Percentiles rank a stretch among this genome's conserved stretches.
Conservation (phyloP, 2,113 vertebrate genomes). For the Mionectes macconnelli region DNA sequence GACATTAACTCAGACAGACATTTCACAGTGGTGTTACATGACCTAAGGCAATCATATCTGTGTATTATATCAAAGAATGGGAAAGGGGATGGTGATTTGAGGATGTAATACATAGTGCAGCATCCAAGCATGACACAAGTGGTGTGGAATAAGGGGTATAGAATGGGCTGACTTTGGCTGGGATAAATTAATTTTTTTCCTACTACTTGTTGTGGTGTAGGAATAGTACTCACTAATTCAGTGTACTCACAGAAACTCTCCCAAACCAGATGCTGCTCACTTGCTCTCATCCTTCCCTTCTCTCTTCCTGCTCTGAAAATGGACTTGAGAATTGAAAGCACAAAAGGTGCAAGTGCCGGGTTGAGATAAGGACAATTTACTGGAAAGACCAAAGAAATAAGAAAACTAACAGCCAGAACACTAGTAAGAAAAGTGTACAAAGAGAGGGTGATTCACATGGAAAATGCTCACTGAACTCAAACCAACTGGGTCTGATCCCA, state of each 20-base stretch:
- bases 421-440: neutral
- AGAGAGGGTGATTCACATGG: neutral
- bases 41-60: neutral
- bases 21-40: neutral
- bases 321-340: neutral
- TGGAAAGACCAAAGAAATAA: neutral
- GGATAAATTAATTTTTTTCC: neutral
- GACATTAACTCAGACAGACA: neutral
- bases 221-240: neutral
- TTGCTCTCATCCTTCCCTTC: neutral
- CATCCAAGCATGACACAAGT: neutral
- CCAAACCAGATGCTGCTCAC: neutral
- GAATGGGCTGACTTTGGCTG: neutral
- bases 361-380: neutral
- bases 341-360: neutral
- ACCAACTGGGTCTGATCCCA: neutral
- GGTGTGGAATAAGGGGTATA: neutral
- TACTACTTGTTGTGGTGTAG: neutral
- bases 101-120: neutral
- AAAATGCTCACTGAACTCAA: neutral
- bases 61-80: neutral
- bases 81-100: neutral
- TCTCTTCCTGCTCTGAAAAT: neutral
- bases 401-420: neutral
- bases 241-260: neutral